Evolutionary conservation across 2,888 invertebrate species (phyloP).

Genomic region (Stegana nigrithorax): DNA sequence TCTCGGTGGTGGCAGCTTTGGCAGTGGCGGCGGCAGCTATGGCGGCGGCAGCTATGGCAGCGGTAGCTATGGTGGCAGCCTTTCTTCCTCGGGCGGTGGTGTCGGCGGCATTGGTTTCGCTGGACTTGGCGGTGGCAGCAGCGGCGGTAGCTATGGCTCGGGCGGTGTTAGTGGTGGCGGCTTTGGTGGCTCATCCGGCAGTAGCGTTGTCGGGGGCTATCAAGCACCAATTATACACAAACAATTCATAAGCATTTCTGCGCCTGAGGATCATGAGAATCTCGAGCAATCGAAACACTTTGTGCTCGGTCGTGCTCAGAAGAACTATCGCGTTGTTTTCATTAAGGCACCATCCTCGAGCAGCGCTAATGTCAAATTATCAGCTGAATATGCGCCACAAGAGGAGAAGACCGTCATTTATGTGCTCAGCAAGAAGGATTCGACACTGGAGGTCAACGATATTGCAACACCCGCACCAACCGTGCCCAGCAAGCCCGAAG

Average conservation of each 20-base stretch:
- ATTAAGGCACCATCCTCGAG: conserved; percentile 64
- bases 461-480: conserved; percentile 64
- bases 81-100: conserved; percentile 1
- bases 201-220: no score
- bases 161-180: background rate
- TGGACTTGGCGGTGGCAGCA: conserved; percentile 38
- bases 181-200: conserved; percentile 39
- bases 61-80: conserved; percentile 8
- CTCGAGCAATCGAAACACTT: conserved; percentile 57
- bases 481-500: conserved; percentile 65
- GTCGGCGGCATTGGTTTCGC: conserved; percentile 37
- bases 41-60: conserved; percentile 21
- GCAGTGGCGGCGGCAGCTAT: conserved; percentile 23
- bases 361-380: conserved; percentile 53
- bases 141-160: conserved; percentile 10
- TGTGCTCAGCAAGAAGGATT: conserved; percentile 65
- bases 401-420: conserved; percentile 68
- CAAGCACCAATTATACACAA: conserved; percentile 59
- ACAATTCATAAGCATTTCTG: conserved; percentile 64
- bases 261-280: conserved; percentile 63
- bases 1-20: conserved; percentile 23
- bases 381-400: conserved; percentile 62
- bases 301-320: conserved; percentile 63
- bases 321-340: conserved; percentile 65
- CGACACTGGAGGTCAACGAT: conserved; percentile 58